These are phyloP conservation scores for Enteromius paludinosus DNA, from an alignment of 2,797 vertebrate species.

Conservation along the genomic window DNA sequence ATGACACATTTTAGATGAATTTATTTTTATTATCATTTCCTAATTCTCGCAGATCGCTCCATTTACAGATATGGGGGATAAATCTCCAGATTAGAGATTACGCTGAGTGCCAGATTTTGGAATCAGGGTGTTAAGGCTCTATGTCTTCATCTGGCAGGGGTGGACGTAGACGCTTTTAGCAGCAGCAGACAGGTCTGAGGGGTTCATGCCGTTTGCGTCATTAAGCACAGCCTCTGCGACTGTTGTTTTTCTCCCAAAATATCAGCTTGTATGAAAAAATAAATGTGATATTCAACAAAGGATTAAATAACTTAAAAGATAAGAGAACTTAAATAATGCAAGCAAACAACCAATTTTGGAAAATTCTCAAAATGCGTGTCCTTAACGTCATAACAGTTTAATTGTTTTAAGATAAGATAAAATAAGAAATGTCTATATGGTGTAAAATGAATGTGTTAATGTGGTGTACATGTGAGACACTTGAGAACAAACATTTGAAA, in stretches of 20 bases:
- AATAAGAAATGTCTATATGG: background rate
- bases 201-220: conserved; percentile 44
- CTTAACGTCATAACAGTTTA: background rate
- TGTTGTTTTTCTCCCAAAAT: conserved; percentile 38
- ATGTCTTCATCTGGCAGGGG: conserved; percentile 47
- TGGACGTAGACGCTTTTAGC: conserved; percentile 43
- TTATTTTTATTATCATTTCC: conserved; percentile 44
- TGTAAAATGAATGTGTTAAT: background rate
- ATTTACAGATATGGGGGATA: conserved; percentile 63
- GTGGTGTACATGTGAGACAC: background rate
- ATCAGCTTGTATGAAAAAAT: conserved; percentile 3
- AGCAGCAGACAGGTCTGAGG: conserved; percentile 47
- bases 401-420: background rate
- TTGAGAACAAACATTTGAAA: background rate
- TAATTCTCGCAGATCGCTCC: conserved; percentile 62
- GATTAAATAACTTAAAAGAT: background rate
- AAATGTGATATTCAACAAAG: background rate
- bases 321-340: background rate
- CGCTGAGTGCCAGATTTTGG: conserved; percentile 56
- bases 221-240: conserved; percentile 28
- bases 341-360: background rate
- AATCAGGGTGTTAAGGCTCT: conserved; percentile 55
- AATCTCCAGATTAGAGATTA: conserved; percentile 67
- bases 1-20: conserved; percentile 57
- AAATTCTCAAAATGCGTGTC: background rate